A percentile compares a stretch with the other conserved stretches of the same genome.
Conservation (phyloP, 2,888 invertebrate genomes). For the Rhamphomyia laevipes region DNA sequence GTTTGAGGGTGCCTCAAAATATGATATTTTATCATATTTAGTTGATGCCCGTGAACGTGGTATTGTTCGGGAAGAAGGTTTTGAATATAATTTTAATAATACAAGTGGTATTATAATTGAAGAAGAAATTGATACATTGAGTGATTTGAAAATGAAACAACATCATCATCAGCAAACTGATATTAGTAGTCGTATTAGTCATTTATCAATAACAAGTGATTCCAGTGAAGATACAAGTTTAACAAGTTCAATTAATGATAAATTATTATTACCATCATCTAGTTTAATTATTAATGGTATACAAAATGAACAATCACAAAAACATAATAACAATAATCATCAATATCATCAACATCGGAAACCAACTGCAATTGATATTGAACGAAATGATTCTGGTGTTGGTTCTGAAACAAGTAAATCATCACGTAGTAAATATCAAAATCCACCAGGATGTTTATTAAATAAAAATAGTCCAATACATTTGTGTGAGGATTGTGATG, state of each 20-base stretch:
- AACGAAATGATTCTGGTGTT: slow-evolving; percentile 85
- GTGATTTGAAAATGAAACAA: slow-evolving; percentile 38
- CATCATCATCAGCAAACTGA: slow-evolving; percentile 31
- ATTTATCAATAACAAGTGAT: slow-evolving; percentile 70
- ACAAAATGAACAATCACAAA: neutral
- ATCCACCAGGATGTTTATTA: slow-evolving; percentile 37
- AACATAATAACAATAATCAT: neutral
- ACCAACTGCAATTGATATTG: slow-evolving; percentile 51
- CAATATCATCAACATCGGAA: slow-evolving; percentile 37
- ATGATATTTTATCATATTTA: slow-evolving; percentile 78
- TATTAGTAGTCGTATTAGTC: slow-evolving; percentile 58
- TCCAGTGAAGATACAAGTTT: slow-evolving; percentile 74
- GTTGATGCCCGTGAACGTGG: slow-evolving; percentile 76
- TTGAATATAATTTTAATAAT: slow-evolving; percentile 48
- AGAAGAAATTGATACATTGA: slow-evolving; percentile 47
- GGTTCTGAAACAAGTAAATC: slow-evolving; percentile 86
- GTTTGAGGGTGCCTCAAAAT: slow-evolving; percentile 74
- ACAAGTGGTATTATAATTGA: slow-evolving; percentile 42
- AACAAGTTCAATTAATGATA: slow-evolving; percentile 46
- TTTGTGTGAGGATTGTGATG: slow-evolving; percentile 79
- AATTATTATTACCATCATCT: slow-evolving; percentile 24
- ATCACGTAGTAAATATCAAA: slow-evolving; percentile 62
- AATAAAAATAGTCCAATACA: slow-evolving; percentile 51
- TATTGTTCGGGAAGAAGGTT: slow-evolving; percentile 57
- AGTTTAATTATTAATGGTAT: neutral